These are phyloP conservation scores for Coilia nasus DNA, from an alignment of 2,797 vertebrate genomes.

Conservation along the genomic window DNA sequence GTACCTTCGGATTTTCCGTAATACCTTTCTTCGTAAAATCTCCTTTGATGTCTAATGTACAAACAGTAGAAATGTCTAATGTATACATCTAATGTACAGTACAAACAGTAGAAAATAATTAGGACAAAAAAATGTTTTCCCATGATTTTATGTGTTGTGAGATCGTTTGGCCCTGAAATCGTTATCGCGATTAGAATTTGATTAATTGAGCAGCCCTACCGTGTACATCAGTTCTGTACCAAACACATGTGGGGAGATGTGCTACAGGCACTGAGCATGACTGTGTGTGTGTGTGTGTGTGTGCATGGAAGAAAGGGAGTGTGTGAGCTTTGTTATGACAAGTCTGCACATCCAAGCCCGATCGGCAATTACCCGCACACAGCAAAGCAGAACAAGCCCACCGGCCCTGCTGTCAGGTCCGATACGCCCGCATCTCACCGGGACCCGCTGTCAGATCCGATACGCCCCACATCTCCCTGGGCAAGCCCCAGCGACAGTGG, in stretches of 20 bases:
- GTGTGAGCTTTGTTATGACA: background rate
- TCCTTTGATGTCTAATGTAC: too few species aligned
- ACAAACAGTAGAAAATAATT: too few species aligned
- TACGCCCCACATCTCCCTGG: slow-evolving; percentile 1
- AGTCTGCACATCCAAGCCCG: slow-evolving; percentile 1
- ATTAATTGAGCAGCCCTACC: too few species aligned
- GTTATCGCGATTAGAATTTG: too few species aligned
- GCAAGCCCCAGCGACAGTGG: slow-evolving; percentile 53
- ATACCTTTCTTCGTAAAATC: too few species aligned
- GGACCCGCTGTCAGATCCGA: background rate
- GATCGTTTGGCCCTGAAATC: too few species aligned
- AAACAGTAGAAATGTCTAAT: too few species aligned
- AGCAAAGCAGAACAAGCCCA: background rate
- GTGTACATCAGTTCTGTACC: background rate
- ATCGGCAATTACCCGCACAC: slow-evolving; percentile 5
- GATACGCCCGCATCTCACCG: background rate
- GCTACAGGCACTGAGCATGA: background rate
- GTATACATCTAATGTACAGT: too few species aligned
- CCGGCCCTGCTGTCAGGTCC: background rate
- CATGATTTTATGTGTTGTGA: too few species aligned
- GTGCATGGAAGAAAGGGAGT: background rate
- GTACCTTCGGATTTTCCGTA: too few species aligned
- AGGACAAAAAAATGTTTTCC: too few species aligned
- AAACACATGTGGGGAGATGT: background rate
- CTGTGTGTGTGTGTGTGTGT: background rate